phyloP scores from a whole-genome alignment of 2,888 invertebrate genomes.

The Caenorhabditis panamensis region DNA sequence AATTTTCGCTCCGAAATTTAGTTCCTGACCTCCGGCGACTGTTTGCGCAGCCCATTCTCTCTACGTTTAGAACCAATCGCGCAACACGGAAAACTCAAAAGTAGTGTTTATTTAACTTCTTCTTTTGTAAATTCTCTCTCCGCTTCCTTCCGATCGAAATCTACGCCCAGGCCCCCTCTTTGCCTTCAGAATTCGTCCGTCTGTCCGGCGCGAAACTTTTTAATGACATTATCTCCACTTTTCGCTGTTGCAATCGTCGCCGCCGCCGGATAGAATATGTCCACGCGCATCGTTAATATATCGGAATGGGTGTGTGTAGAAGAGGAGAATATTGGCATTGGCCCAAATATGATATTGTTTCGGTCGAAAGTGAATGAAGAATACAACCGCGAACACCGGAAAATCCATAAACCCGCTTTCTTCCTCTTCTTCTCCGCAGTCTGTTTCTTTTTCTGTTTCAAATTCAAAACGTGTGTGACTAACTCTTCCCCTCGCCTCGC shows the following conservation, averaged over 20 bases:
- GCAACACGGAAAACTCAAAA: slow-evolving; percentile 36
- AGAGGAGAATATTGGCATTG: slow-evolving; percentile 47
- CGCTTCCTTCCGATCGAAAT: slow-evolving; percentile 34
- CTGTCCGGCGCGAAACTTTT: slow-evolving; percentile 43
- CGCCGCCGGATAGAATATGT: slow-evolving; percentile 13
- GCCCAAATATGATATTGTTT: slow-evolving; percentile 56
- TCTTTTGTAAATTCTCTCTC: slow-evolving; percentile 26
- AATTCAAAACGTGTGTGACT: slow-evolving; percentile 41
- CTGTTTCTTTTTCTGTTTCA: slow-evolving; percentile 29
- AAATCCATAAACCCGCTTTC: slow-evolving; percentile 38
- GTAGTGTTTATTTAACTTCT: slow-evolving; percentile 25
- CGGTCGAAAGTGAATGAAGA: slow-evolving; percentile 37
- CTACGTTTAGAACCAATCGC: slow-evolving; percentile 34
- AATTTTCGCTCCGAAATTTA: not conserved
- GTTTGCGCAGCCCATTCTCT: slow-evolving; percentile 36
- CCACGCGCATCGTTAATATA: slow-evolving; percentile 43
- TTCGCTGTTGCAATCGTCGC: slow-evolving; percentile 26
- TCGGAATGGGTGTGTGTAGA: slow-evolving; percentile 22
- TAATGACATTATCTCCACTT: slow-evolving; percentile 57
- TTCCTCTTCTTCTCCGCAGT: slow-evolving; percentile 15
- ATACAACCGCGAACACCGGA: slow-evolving; percentile 7
- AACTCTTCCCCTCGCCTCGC: slow-evolving; percentile 29
- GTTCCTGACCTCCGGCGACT: slow-evolving; percentile 2
- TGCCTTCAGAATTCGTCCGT: slow-evolving; percentile 28
- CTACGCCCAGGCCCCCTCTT: not conserved